A percentile compares a stretch with the other conserved stretches of the same genome.
phyloP scores from a whole-genome alignment of 2,113 vertebrate genomes.

The Mormyrus lacerda region DNA sequence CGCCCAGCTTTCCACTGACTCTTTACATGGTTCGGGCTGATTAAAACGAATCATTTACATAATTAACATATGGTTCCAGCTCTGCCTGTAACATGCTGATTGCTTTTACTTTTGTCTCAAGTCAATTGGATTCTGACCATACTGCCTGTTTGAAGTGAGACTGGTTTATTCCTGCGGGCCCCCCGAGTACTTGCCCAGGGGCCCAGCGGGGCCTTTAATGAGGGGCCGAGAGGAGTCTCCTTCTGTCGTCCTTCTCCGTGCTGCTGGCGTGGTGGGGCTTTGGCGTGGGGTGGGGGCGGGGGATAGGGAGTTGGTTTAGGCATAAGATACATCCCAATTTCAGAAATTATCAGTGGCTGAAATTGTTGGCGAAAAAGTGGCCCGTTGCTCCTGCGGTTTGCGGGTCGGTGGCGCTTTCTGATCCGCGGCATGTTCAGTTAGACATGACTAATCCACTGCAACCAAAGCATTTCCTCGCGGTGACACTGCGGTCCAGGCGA shows the following conservation, averaged over 20 bases:
- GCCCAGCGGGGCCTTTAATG: slow-evolving; percentile 41
- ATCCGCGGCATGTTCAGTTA: not conserved
- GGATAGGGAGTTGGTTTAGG: not conserved
- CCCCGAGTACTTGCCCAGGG: slow-evolving; percentile 48
- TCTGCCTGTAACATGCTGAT: slow-evolving; percentile 93
- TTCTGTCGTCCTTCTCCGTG: not conserved
- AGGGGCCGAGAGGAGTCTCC: slow-evolving; percentile 11
- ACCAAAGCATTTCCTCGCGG: not conserved
- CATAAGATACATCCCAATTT: not conserved
- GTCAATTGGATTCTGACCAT: slow-evolving; percentile 81
- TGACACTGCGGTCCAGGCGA: not conserved
- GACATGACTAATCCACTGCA: not conserved
- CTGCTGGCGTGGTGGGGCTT: not conserved
- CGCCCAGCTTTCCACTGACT: slow-evolving; percentile 83
- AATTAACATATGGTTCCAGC: slow-evolving; percentile 96
- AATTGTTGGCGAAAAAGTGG: not conserved
- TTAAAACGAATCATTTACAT: slow-evolving; percentile 98
- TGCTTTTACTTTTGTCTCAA: slow-evolving; percentile 68
- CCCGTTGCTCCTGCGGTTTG: not conserved
- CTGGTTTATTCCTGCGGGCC: slow-evolving; percentile 68
- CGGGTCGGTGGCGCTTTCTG: not conserved
- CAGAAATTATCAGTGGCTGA: not conserved
- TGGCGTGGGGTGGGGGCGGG: not conserved
- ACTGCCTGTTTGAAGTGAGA: slow-evolving; percentile 77
- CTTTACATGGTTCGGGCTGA: slow-evolving; percentile 91